phyloP scores from a whole-genome alignment of 2,888 invertebrate genomes.

The Chloroclysta siterata region DNA sequence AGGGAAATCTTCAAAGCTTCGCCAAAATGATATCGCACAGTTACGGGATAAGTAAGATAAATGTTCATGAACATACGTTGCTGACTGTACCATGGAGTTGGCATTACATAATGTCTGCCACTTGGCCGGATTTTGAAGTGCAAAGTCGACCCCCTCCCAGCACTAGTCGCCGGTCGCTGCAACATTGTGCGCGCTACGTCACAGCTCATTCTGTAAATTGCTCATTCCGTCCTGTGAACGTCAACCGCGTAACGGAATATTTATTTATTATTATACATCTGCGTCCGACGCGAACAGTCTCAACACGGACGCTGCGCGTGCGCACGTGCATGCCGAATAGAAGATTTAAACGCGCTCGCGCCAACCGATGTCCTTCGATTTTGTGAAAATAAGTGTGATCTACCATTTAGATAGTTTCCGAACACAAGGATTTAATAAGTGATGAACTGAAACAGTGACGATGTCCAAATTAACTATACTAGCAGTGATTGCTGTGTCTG shows the following conservation, averaged over 20 bases:
- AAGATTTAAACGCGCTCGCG: constrained; percentile 21
- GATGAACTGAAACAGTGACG: constrained; percentile 26
- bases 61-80: too few relatives aligned
- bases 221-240: constrained; percentile 24
- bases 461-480: constrained; percentile 30
- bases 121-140: too few relatives aligned
- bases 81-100: too few relatives aligned
- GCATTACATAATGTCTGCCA: too few relatives aligned
- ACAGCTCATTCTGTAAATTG: constrained; percentile 24
- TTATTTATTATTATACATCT: constrained; percentile 33
- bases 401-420: background rate
- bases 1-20: too few relatives aligned
- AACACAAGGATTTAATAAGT: constrained; percentile 23
- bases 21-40: too few relatives aligned
- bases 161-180: background rate
- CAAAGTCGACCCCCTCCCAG: background rate
- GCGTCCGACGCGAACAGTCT: constrained; percentile 29
- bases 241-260: constrained; percentile 28
- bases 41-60: too few relatives aligned
- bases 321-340: constrained; percentile 25
- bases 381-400: background rate
- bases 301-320: constrained; percentile 25
- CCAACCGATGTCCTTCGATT: background rate
- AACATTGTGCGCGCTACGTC: constrained; percentile 20
- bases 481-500: constrained; percentile 22